Evolutionary conservation across 30 jellyfish, hydroid and myxozoan species (phyloP).

Genomic region (Aurelia sp.): DNA sequence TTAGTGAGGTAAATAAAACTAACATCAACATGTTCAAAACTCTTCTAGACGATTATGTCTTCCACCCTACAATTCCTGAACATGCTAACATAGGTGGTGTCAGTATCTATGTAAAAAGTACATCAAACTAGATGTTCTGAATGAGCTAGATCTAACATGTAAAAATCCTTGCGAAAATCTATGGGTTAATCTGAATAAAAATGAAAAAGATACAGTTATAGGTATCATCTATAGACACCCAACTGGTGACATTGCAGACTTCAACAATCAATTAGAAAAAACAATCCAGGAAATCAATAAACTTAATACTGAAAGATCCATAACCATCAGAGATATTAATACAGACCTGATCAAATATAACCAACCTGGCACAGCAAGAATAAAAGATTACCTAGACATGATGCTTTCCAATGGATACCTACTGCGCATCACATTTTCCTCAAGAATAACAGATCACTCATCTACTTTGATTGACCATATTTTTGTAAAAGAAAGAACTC

Average conservation of each 20-base stretch:
- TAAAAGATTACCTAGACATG: not conserved
- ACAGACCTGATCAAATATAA: slow-evolving; percentile 2
- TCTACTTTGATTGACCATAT: slow-evolving; percentile 18
- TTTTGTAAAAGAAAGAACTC: slow-evolving; percentile 2
- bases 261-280: too few species aligned
- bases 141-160: slow-evolving; percentile 10
- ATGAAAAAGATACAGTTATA: not conserved
- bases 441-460: slow-evolving; percentile 3
- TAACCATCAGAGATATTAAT: not conserved
- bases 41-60: too few species aligned
- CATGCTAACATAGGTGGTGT: too few species aligned
- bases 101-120: too few species aligned
- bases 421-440: slow-evolving; percentile 1
- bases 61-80: too few species aligned
- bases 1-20: too few species aligned
- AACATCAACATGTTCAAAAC: too few species aligned
- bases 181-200: not conserved
- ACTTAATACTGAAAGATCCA: not conserved
- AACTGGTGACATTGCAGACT: not conserved
- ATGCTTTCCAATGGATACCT: slow-evolving; percentile 10
- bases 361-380: slow-evolving; percentile 1
- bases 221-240: slow-evolving; percentile 5
- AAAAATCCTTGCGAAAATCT: not conserved
- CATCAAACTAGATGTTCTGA: too few species aligned
- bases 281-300: too few species aligned